A percentile compares a stretch with the other conserved stretches of the same genome.
Conservation (phyloP, 2,113 vertebrate species). For the Poecilia latipinna region DNA sequence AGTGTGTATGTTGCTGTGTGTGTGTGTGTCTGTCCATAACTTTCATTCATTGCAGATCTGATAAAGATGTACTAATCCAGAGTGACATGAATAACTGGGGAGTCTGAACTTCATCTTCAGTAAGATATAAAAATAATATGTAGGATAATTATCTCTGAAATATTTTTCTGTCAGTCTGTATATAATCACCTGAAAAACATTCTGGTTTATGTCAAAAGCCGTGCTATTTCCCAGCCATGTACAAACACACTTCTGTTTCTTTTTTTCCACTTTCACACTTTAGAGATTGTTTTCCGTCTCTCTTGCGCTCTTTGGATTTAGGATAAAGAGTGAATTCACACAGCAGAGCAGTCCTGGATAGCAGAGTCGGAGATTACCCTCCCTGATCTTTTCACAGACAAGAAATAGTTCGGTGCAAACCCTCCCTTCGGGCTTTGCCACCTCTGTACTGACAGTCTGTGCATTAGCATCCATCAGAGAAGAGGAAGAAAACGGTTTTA, state of each 20-base stretch:
- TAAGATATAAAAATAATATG: not conserved
- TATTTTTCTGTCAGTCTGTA: no score
- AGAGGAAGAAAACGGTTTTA: constrained; percentile 50
- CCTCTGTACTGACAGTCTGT: constrained; percentile 62
- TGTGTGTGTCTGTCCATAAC: constrained; percentile 14
- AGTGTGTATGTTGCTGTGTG: constrained; percentile 19
- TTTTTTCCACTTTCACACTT: constrained; percentile 5
- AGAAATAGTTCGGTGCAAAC: constrained; percentile 65
- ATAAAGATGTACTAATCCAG: not conserved
- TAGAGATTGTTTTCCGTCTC: constrained; percentile 13
- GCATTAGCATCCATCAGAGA: constrained; percentile 67
- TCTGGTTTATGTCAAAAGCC: not conserved
- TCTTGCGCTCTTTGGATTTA: constrained; percentile 57
- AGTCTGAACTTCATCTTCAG: not conserved
- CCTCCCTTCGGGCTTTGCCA: constrained; percentile 64
- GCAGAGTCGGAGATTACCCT: constrained; percentile 73
- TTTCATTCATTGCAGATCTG: not conserved
- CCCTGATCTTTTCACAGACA: constrained; percentile 73
- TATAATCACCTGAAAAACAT: not conserved
- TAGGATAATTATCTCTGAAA: no score
- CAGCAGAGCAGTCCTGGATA: constrained; percentile 68
- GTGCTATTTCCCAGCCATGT: constrained; percentile 3
- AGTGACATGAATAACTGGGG: not conserved
- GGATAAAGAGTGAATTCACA: constrained; percentile 69
- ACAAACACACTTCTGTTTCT: constrained; percentile 9